Evolutionary conservation across 2,113 vertebrate genomes (phyloP).

Genomic region (Eptatretus burgeri): DNA sequence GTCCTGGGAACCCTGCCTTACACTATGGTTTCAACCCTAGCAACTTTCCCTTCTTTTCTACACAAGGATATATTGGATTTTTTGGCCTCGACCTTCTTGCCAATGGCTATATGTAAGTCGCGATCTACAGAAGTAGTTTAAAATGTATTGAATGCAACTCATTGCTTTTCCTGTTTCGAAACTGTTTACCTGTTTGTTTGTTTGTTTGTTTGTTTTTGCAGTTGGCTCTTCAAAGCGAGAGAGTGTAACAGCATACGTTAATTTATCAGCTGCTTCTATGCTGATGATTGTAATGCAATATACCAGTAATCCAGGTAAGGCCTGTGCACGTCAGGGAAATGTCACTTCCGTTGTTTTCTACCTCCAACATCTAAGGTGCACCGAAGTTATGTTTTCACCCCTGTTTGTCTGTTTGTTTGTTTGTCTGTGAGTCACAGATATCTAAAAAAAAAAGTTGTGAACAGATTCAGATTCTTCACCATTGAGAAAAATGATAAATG

Average conservation of each 20-base stretch:
- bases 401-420: neutral
- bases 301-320: slow-evolving; percentile 70
- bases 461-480: no score
- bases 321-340: neutral
- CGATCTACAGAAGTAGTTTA: slow-evolving; percentile 7
- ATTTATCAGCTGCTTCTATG: slow-evolving; percentile 88
- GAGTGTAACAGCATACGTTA: slow-evolving; percentile 69
- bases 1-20: slow-evolving; percentile 98
- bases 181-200: no score
- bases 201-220: slow-evolving; percentile 15
- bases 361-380: no score
- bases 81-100: slow-evolving; percentile 94
- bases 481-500: no score
- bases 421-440: no score
- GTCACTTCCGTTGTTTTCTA: no score
- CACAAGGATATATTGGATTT: slow-evolving; percentile 99
- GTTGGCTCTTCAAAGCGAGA: slow-evolving; percentile 87
- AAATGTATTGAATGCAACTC: slow-evolving; percentile 1
- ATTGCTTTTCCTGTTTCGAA: slow-evolving; percentile 7
- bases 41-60: slow-evolving; percentile 92
- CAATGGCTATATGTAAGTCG: slow-evolving; percentile 97
- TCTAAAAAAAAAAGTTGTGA: no score
- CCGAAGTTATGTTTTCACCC: slow-evolving; percentile 13
- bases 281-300: slow-evolving; percentile 99
- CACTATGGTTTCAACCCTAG: slow-evolving; percentile 98